phyloP scores from a whole-genome alignment of 2,888 invertebrate species.

The Hydropsyche betteni region DNA sequence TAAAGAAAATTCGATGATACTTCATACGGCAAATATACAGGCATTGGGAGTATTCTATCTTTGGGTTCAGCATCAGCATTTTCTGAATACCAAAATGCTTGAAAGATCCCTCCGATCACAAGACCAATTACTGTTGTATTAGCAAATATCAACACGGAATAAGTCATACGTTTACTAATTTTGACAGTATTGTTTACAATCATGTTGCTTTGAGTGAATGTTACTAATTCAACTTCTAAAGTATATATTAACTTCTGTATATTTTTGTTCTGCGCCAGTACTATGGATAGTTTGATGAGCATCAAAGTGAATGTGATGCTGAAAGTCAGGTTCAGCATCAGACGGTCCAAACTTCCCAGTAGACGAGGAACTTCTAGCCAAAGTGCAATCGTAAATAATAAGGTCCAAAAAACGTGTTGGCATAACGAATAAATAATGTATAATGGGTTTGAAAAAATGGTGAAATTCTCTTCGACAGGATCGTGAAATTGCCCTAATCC shows the following conservation, averaged over 20 bases:
- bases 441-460: conserved; percentile 42
- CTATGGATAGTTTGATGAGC: conserved; percentile 43
- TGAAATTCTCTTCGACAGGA: conserved; percentile 33
- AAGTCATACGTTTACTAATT: conserved; percentile 39
- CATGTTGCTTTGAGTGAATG: conserved; percentile 43
- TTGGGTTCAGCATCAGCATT: conserved; percentile 28
- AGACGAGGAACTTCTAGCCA: conserved; percentile 45
- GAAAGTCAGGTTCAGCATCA: conserved; percentile 47
- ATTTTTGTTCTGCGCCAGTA: conserved; percentile 33
- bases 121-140: conserved; percentile 46
- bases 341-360: conserved; percentile 40
- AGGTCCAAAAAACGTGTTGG: conserved; percentile 41
- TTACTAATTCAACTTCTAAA: conserved; percentile 41
- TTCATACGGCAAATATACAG: conserved; percentile 47
- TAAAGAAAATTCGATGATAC: conserved; percentile 44
- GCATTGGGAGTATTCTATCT: conserved; percentile 45
- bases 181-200: conserved; percentile 32
- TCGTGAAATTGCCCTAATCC: conserved; percentile 45
- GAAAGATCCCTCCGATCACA: conserved; percentile 41
- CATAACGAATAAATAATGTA: conserved; percentile 42
- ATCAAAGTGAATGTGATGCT: conserved; percentile 44
- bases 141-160: conserved; percentile 46
- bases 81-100: conserved; percentile 39
- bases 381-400: conserved; percentile 41
- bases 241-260: conserved; percentile 44